Evolutionary conservation across 2,797 vertebrate genomes (phyloP).

Genomic region (Esox lucius): DNA sequence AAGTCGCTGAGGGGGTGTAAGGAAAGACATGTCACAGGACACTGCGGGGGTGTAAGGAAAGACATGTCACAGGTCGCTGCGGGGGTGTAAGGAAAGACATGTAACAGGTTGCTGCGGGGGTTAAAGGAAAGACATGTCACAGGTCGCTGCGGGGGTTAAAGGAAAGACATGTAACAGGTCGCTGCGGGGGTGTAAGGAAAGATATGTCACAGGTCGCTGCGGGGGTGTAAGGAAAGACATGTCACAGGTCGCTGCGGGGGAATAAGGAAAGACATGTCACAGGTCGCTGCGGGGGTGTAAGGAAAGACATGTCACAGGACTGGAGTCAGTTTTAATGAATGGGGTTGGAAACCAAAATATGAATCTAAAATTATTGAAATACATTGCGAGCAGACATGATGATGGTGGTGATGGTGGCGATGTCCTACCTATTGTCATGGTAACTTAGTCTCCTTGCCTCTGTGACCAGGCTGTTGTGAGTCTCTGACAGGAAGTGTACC

Average conservation of each 20-base stretch:
- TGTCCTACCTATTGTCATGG: constrained; percentile 60
- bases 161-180: constrained; percentile 39
- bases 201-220: constrained; percentile 61
- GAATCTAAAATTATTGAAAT: not conserved
- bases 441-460: constrained; percentile 46
- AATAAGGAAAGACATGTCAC: not conserved
- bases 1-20: constrained; percentile 55
- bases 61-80: constrained; percentile 61
- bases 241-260: constrained; percentile 59
- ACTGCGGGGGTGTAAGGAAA: constrained; percentile 38
- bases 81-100: constrained; percentile 1
- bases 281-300: constrained; percentile 52
- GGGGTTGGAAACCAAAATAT: not conserved
- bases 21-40: too few relatives aligned
- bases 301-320: too few relatives aligned
- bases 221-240: constrained; percentile 1
- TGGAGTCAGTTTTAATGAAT: not conserved
- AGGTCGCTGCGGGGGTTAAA: constrained; percentile 52
- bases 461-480: constrained; percentile 73
- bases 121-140: not conserved
- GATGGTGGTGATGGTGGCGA: not conserved
- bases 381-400: not conserved
- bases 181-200: constrained; percentile 39
- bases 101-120: constrained; percentile 59
- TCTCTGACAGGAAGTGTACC: constrained; percentile 63